phyloP scores from a whole-genome alignment of 2,888 invertebrate genomes.

The Cistogaster globosa region DNA sequence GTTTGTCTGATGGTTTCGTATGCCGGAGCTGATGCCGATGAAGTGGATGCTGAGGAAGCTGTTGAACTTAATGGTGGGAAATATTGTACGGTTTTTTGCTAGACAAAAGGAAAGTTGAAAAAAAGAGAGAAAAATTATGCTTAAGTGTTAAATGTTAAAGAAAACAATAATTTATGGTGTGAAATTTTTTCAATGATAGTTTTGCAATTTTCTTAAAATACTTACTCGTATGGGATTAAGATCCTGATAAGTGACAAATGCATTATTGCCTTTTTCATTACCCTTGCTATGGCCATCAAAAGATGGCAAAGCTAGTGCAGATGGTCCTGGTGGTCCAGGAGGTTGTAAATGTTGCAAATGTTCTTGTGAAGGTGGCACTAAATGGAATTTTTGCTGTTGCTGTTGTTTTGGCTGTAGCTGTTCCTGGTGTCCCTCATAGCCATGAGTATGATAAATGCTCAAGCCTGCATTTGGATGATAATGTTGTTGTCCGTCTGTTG shows the following conservation, averaged over 20 bases:
- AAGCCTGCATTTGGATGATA: constrained; percentile 75
- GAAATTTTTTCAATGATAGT: constrained; percentile 44
- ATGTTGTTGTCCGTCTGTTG: constrained; percentile 56
- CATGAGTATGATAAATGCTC: constrained; percentile 78
- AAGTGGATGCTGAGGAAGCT: constrained; percentile 62
- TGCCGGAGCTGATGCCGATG: constrained; percentile 74
- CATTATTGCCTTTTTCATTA: constrained; percentile 47
- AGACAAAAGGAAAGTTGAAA: constrained; percentile 54
- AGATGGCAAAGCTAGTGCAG: constrained; percentile 36
- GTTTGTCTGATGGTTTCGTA: constrained; percentile 72
- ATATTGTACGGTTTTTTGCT: constrained; percentile 80
- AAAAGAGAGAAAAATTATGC: constrained; percentile 9
- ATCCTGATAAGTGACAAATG: constrained; percentile 61
- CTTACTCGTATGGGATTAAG: constrained; percentile 70
- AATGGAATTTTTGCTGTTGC: constrained; percentile 70
- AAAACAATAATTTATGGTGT: constrained; percentile 59
- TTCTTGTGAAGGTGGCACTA: constrained; percentile 67
- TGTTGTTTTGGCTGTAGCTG: constrained; percentile 23
- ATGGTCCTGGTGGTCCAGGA: constrained; percentile 72
- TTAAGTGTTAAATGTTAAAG: constrained; percentile 39
- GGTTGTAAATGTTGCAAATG: constrained; percentile 71
- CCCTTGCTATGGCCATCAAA: constrained; percentile 41
- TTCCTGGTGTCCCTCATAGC: constrained; percentile 70
- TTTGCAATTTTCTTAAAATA: constrained; percentile 60
- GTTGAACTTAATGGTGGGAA: constrained; percentile 77